Percentiles rank a stretch among this genome's conserved stretches.
phyloP scores from a whole-genome alignment of 2,888 invertebrate species.

The Automeris io region DNA sequence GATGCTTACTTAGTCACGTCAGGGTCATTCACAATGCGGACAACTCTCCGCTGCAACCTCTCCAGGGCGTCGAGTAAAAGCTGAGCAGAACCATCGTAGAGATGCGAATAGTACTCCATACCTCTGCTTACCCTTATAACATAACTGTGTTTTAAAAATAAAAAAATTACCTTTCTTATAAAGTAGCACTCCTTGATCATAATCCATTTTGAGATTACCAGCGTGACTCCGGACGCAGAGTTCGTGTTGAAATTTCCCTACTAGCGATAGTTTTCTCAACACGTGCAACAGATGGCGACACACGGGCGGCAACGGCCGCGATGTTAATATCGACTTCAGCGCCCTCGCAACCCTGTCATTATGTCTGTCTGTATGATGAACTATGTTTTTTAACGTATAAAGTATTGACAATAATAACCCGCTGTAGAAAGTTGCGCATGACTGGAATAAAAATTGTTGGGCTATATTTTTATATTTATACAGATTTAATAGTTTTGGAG shows the following conservation, averaged over 20 bases:
- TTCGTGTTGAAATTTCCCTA: constrained; percentile 19
- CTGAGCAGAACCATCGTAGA: too few relatives aligned
- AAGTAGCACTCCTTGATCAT: constrained; percentile 60
- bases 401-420: constrained; percentile 41
- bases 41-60: too few relatives aligned
- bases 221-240: constrained; percentile 34
- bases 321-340: constrained; percentile 33
- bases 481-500: too few relatives aligned
- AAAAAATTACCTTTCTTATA: constrained; percentile 61
- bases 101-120: too few relatives aligned
- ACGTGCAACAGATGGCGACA: constrained; percentile 28
- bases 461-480: neutral
- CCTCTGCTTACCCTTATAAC: too few relatives aligned
- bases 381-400: constrained; percentile 17
- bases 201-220: constrained; percentile 53
- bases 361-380: constrained; percentile 8
- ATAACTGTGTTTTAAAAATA: too few relatives aligned
- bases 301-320: constrained; percentile 45
- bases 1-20: too few relatives aligned
- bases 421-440: constrained; percentile 47
- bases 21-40: too few relatives aligned
- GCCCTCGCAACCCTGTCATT: constrained; percentile 22
- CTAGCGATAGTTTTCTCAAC: constrained; percentile 21
- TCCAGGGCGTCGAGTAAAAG: too few relatives aligned
- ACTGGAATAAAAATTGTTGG: constrained; percentile 37